Conservation (phyloP, 2,888 invertebrate genomes). For the Andrena hattorfiana region DNA sequence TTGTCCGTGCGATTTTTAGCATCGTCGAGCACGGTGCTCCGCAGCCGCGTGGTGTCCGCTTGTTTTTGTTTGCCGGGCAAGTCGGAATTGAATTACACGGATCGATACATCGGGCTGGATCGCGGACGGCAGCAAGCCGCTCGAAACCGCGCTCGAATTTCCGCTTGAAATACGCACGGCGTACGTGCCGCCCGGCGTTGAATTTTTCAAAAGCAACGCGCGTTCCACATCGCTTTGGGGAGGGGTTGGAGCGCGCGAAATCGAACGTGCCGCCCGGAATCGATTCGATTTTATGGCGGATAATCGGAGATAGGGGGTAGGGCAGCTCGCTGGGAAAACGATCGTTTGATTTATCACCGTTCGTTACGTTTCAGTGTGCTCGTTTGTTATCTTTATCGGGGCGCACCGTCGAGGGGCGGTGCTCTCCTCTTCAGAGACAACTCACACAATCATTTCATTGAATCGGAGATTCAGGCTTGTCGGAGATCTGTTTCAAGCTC, state of each 20-base stretch:
- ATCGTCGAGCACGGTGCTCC: background rate
- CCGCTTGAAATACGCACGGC: constrained; percentile 53
- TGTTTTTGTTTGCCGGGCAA: constrained; percentile 29
- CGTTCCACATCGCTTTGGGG: background rate
- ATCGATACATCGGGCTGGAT: constrained; percentile 51
- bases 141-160: constrained; percentile 52
- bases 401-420: background rate
- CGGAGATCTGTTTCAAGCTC: background rate
- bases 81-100: constrained; percentile 56
- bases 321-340: constrained; percentile 27
- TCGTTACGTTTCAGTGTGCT: constrained; percentile 45
- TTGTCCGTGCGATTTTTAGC: constrained; percentile 1
- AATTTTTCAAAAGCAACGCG: constrained; percentile 58
- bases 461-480: constrained; percentile 9
- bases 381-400: constrained; percentile 54
- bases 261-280: constrained; percentile 39
- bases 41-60: constrained; percentile 7
- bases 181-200: constrained; percentile 47
- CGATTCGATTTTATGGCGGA: constrained; percentile 56
- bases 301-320: constrained; percentile 40
- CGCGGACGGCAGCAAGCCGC: constrained; percentile 30
- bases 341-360: constrained; percentile 54
- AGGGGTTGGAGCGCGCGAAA: constrained; percentile 11
- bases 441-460: constrained; percentile 13
- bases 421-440: constrained; percentile 2